Evolutionary conservation across 2,888 invertebrate genomes (phyloP), one percentile per base, ranked within the genome.

Genomic region (Calameuta filiformis): DNA sequence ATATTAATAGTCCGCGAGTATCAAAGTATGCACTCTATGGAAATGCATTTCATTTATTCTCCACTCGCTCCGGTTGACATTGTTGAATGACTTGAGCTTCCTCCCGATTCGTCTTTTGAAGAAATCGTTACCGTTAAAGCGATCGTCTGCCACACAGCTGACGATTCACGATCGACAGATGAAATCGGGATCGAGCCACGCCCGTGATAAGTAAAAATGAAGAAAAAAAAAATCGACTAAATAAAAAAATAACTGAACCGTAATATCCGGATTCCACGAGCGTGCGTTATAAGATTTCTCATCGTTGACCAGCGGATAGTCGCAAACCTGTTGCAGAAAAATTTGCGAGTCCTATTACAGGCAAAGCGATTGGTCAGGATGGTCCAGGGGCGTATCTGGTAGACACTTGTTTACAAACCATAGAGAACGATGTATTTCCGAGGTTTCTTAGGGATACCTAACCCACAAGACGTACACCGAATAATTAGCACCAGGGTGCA

Each of bases 1-100:
- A 89, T 91, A 91, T 91, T 91, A 91, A 91, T 91, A 91, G 91
- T 89, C 83, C 83, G 83, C 85, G 81, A 86, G 87, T 89, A 89
- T 89, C 89, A 86, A 88, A 87, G 85, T 89, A 87, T 88, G 87
- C 88, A 88, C 87, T 87, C 85, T 84, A 86, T 89, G 89, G 85
- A 90, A 90, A 89, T 91, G 89, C 90, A 89, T 91, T 91, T 90
- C 88, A 90, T 91, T 90, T 90, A 86, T 90, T 88, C 84, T 85
- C 87, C 85, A 76, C 76, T 78, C 82, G 79, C 80, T 77, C 73
- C 75, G 85, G 84, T 56, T 89, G 90, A 91, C 90, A 88, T 90
- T 91, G 90, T 90, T 90, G 89, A 87, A 91, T 90, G 90, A 88
- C 86, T 88, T 73, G 75, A 79, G 34, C 56, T 56, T 69, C 74